phyloP scores from a whole-genome alignment of 2,888 invertebrate genomes.

The Nasonia oneida region DNA sequence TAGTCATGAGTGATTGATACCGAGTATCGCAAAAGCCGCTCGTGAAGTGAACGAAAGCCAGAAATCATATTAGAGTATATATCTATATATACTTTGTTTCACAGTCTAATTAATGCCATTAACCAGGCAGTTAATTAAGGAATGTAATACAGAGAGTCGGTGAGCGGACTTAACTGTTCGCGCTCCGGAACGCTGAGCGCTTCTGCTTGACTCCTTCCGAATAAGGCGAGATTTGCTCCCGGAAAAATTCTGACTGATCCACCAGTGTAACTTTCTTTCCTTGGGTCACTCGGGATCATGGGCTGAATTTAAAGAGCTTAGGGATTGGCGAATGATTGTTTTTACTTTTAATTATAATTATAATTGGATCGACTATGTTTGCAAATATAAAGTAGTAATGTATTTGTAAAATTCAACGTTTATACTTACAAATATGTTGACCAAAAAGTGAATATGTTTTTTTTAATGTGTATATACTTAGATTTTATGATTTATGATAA shows the following conservation, averaged over 20 bases:
- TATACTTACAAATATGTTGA: not conserved
- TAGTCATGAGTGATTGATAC: not conserved
- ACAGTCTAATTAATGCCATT: conserved; percentile 78
- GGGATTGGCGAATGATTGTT: not conserved
- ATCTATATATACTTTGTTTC: conserved; percentile 68
- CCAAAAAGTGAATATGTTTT: not conserved
- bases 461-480: not conserved
- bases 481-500: not conserved
- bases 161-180: conserved; percentile 71
- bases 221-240: conserved; percentile 56
- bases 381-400: not conserved
- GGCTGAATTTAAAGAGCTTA: not conserved
- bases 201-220: conserved; percentile 50
- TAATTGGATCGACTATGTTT: not conserved
- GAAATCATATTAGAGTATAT: conserved; percentile 15
- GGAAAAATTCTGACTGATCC: conserved; percentile 37
- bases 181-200: conserved; percentile 74
- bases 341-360: not conserved
- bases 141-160: conserved; percentile 73
- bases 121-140: conserved; percentile 76
- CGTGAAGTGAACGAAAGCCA: not conserved
- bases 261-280: not conserved
- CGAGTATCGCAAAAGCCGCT: not conserved
- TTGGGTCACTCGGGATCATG: not conserved
- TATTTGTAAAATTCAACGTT: not conserved